Evolutionary conservation across 1,140 invertebrate genomes (phyloP).

Genomic region (Drosophila teissieri): DNA sequence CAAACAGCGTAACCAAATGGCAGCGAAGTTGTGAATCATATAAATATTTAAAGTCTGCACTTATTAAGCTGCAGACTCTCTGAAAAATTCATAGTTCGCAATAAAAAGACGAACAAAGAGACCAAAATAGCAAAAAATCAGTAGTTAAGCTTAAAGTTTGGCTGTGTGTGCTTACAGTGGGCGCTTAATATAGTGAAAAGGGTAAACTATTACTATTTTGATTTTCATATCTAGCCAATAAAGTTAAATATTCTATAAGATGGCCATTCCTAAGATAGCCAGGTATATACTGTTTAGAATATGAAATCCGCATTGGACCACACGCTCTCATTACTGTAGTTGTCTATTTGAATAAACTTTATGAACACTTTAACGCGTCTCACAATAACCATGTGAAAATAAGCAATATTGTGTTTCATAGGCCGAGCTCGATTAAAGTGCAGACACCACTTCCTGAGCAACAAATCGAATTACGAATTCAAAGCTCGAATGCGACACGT

Average conservation of each 20-base stretch:
- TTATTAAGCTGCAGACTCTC: background rate
- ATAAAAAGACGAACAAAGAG: background rate
- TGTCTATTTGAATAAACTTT: background rate
- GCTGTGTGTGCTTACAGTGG: background rate
- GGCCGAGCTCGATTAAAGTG: constrained; percentile 56
- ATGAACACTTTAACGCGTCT: background rate
- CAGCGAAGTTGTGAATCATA: background rate
- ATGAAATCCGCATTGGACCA: no score
- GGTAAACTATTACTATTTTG: background rate
- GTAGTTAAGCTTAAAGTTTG: background rate
- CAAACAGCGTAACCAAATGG: background rate
- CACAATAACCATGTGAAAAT: background rate
- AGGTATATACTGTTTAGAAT: no score
- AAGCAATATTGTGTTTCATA: constrained; percentile 7
- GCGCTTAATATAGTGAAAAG: background rate
- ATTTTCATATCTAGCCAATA: background rate
- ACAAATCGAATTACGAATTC: constrained; percentile 48
- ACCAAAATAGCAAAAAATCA: background rate
- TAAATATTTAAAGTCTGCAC: background rate
- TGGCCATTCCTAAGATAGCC: background rate
- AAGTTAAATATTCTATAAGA: no score
- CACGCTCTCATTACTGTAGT: no score
- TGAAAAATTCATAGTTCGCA: background rate
- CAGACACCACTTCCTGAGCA: constrained; percentile 51
- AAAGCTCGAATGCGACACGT: constrained; percentile 45